phyloP scores from a whole-genome alignment of 2,888 invertebrate species.

The Drosophila tanythrix region DNA sequence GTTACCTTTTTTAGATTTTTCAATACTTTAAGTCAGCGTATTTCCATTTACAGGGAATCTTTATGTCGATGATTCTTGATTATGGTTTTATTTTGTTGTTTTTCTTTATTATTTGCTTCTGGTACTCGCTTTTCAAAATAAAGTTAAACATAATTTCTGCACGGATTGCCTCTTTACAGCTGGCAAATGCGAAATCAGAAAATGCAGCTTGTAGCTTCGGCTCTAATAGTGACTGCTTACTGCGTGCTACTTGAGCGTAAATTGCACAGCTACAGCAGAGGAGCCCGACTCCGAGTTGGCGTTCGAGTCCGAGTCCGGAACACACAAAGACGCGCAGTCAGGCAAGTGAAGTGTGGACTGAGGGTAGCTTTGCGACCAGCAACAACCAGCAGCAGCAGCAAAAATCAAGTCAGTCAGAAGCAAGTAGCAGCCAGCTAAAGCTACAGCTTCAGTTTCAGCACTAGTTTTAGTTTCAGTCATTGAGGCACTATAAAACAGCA shows the following conservation, averaged over 20 bases:
- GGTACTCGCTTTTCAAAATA: conserved; percentile 65
- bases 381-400: conserved; percentile 45
- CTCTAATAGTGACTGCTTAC: conserved; percentile 34
- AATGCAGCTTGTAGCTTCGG: conserved; percentile 52
- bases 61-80: not conserved
- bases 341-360: conserved; percentile 51
- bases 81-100: conserved; percentile 2
- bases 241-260: conserved; percentile 71
- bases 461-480: conserved; percentile 58
- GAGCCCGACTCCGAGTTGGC: conserved; percentile 27
- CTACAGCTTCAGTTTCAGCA: conserved; percentile 27
- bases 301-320: conserved; percentile 31
- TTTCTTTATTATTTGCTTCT: conserved; percentile 17
- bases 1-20: not conserved
- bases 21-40: not conserved
- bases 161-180: conserved; percentile 74
- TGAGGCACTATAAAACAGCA: conserved; percentile 76
- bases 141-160: conserved; percentile 78
- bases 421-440: conserved; percentile 22
- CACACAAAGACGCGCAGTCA: conserved; percentile 68
- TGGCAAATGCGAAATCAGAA: conserved; percentile 52
- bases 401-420: conserved; percentile 61
- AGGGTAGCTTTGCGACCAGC: conserved; percentile 24
- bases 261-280: conserved; percentile 63
- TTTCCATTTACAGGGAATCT: not conserved